Evolutionary conservation across 1,140 invertebrate species (phyloP).

Genomic region (Amyelois transitella): DNA sequence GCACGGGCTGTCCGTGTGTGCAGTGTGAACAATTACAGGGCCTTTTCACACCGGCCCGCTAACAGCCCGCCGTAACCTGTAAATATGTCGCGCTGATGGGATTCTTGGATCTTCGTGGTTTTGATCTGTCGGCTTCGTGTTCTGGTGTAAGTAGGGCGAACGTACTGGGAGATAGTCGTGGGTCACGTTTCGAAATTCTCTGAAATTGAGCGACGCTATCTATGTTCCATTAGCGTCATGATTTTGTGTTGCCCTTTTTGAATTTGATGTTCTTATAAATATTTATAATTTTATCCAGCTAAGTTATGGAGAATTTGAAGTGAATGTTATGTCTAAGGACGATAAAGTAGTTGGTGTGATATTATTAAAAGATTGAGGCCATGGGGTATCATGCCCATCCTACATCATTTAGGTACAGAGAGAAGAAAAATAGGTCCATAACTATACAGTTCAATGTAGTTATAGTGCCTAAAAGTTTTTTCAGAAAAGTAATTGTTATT

Average conservation of each 20-base stretch:
- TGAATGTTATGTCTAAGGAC: too few species aligned
- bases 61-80: constrained; percentile 31
- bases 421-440: too few species aligned
- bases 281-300: too few species aligned
- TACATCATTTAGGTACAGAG: too few species aligned
- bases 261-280: too few species aligned
- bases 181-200: constrained; percentile 24
- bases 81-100: constrained; percentile 47
- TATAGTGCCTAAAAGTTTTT: constrained; percentile 5
- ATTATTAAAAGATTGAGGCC: too few species aligned
- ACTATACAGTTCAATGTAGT: too few species aligned
- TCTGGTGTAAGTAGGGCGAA: constrained; percentile 1
- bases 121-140: constrained; percentile 14
- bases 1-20: constrained; percentile 1
- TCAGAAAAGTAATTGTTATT: constrained; percentile 51
- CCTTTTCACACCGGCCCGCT: constrained; percentile 59
- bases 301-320: too few species aligned
- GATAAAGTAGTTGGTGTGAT: too few species aligned
- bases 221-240: constrained; percentile 13
- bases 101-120: constrained; percentile 30
- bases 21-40: constrained; percentile 38
- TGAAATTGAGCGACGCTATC: constrained; percentile 20
- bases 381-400: too few species aligned
- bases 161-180: constrained; percentile 14
- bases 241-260: too few species aligned